phyloP scores from a whole-genome alignment of 2,888 invertebrate genomes.

The Sinelater perroti region DNA sequence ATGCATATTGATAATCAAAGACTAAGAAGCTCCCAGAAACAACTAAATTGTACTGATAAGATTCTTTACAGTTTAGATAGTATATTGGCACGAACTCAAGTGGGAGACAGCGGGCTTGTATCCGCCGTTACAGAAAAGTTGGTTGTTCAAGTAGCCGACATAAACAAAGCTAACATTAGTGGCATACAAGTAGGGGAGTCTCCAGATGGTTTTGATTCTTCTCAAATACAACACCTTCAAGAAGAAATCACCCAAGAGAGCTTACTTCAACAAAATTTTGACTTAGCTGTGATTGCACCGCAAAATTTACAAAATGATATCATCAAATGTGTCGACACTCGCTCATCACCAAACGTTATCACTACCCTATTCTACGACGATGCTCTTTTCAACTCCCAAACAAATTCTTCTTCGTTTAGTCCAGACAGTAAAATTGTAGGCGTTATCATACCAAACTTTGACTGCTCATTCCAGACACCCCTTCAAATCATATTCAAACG shows the following conservation, averaged over 20 bases:
- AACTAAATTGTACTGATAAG: conserved; percentile 69
- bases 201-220: background rate
- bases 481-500: conserved; percentile 64
- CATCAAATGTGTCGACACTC: conserved; percentile 3
- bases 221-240: conserved; percentile 2
- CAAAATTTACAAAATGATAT: conserved; percentile 26
- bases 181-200: conserved; percentile 13
- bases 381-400: conserved; percentile 34
- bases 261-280: conserved; percentile 16
- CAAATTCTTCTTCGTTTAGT: background rate
- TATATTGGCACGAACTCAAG: conserved; percentile 58
- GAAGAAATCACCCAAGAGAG: background rate
- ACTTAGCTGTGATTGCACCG: conserved; percentile 42
- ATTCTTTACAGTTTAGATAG: conserved; percentile 67
- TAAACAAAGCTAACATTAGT: conserved; percentile 26
- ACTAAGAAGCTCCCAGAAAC: conserved; percentile 56
- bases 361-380: conserved; percentile 38
- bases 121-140: conserved; percentile 28
- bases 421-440: conserved; percentile 64
- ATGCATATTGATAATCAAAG: conserved; percentile 62
- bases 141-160: conserved; percentile 29
- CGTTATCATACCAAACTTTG: conserved; percentile 65
- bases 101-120: conserved; percentile 1
- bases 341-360: conserved; percentile 22
- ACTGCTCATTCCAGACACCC: conserved; percentile 63